Evolutionary conservation across 2,113 vertebrate genomes (phyloP), one percentile per base, ranked within the genome.

Genomic region (Indicator indicator): DNA sequence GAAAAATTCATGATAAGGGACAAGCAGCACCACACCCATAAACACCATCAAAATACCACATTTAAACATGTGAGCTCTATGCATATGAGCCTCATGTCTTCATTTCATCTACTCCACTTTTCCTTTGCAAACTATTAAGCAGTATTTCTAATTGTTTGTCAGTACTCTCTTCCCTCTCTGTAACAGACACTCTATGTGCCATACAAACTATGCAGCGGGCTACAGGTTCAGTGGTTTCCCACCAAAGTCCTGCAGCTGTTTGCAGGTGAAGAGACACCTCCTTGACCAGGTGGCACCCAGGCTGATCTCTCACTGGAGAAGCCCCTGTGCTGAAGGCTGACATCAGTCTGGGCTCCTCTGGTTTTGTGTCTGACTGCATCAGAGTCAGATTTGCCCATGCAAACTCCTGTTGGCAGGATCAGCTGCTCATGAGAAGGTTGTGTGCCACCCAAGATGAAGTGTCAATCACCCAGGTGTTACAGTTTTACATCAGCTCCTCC

Each of bases 1-100:
- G 91, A 98, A 96, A 86, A 97, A 96, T 83, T 68, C 75, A 97
- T 30, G 64, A 82, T 98, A 93, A 97, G 94, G 55, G 42, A 79
- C n/a, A 86, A 86, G 88, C 65, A 89, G 73, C 69, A 90, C n/a
- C 58, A 88, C 26, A 76, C 21, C 36, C 38, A 38, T n/a, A 44
- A 89, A 32, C n/a, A 38, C 9, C 48, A 78, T 7, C 16, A 83
- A 78, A 94, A 44, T 4, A 58, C 15, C 56, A 17, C 26, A 42
- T 21, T 82, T 44, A 58, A 67, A 78, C 40, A 36, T 55, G 33
- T 0, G 1, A 88, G 20, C 16, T 44, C n/a, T 40, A 28, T 2
- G 4, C 20, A 5, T 9, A 23, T 1, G 26, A 55, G 30, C 16
- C 48, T 56, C 24, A 59, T 11, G 11, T 64, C 40, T 69, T 65